phyloP scores from a whole-genome alignment of 2,113 vertebrate genomes.

The Setophaga kirtlandii region DNA sequence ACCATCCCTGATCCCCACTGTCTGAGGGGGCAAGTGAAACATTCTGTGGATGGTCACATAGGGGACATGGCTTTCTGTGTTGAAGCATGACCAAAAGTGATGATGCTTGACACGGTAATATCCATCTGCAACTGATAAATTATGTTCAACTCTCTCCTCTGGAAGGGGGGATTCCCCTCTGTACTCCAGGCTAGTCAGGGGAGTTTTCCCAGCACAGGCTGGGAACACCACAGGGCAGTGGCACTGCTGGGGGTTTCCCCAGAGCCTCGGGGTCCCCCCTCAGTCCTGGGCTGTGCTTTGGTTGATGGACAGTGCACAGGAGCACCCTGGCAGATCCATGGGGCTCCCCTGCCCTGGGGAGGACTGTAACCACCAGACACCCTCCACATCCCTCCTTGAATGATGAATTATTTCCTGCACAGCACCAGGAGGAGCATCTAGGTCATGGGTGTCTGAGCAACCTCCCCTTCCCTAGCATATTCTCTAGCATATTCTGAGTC shows the following conservation, averaged over 20 bases:
- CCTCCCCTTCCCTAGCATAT: background rate
- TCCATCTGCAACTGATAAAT: background rate
- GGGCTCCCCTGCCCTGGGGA: background rate
- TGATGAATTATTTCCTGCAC: background rate
- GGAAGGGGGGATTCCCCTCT: background rate
- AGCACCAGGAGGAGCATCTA: background rate
- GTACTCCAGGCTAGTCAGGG: background rate
- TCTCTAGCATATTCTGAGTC: background rate
- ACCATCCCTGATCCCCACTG: background rate
- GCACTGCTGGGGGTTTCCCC: background rate
- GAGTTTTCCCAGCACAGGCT: background rate
- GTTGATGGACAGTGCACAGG: background rate
- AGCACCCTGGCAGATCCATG: background rate
- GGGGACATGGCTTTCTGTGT: background rate
- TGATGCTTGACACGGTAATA: background rate
- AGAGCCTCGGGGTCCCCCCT: background rate
- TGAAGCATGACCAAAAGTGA: background rate
- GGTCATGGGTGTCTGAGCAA: background rate
- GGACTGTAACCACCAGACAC: background rate
- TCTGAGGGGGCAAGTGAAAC: background rate
- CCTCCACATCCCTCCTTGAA: background rate
- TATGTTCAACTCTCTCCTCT: background rate
- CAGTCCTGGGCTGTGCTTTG: fast-evolving
- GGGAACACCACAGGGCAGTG: background rate
- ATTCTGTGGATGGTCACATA: background rate